Percentiles rank a stretch among this genome's conserved stretches.
Evolutionary conservation across 2,113 vertebrate species (phyloP).

Genomic region (Chaetodon auriga): DNA sequence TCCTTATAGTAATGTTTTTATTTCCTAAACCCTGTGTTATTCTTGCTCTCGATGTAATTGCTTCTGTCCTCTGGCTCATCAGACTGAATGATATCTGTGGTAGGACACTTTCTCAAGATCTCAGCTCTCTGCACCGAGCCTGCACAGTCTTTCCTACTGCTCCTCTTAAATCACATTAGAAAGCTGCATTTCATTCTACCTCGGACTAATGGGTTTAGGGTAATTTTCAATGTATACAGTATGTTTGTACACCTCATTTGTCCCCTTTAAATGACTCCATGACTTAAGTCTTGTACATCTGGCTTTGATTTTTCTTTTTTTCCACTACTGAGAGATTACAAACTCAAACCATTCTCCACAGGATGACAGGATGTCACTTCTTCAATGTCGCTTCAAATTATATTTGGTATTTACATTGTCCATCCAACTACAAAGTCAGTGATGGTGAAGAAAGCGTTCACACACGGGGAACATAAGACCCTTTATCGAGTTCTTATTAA

Average conservation of each 20-base stretch:
- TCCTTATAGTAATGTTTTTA: constrained; percentile 82
- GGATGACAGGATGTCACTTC: neutral
- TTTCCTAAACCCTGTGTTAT: constrained; percentile 81
- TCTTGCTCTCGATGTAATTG: constrained; percentile 83
- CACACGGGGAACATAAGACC: too few species aligned
- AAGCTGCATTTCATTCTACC: constrained; percentile 4
- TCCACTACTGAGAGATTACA: neutral
- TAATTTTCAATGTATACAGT: constrained; percentile 20
- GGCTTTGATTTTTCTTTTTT: neutral
- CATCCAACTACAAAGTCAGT: neutral
- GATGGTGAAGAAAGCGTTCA: neutral
- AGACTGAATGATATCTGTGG: constrained; percentile 79
- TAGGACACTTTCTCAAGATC: constrained; percentile 74
- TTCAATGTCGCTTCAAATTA: neutral
- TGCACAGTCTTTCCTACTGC: constrained; percentile 1
- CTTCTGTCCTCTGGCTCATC: constrained; percentile 82
- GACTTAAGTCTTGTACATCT: too few species aligned
- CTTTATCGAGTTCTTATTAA: too few species aligned
- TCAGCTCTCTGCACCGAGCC: constrained; percentile 25
- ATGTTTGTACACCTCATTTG: constrained; percentile 17
- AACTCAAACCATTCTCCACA: neutral
- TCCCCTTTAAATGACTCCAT: constrained; percentile 3
- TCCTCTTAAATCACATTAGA: constrained; percentile 42
- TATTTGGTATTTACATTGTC: neutral
- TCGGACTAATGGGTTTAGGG: neutral